phyloP scores from a whole-genome alignment of 2,113 vertebrate genomes.

The Leiothrix lutea region DNA sequence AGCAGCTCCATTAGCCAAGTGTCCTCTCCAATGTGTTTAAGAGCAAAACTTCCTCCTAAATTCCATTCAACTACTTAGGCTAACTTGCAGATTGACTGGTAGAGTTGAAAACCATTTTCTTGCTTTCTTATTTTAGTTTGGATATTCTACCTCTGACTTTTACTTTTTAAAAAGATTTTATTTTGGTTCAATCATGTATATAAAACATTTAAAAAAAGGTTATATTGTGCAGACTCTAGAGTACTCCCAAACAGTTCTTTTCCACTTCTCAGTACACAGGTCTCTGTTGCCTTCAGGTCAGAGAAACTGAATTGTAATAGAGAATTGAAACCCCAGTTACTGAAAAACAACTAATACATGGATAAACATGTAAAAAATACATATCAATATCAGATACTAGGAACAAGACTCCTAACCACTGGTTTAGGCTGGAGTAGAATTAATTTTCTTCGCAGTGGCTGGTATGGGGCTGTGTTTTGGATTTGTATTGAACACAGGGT shows the following conservation, averaged over 20 bases:
- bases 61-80: background rate
- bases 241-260: background rate
- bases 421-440: background rate
- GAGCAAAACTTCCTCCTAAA: background rate
- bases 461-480: background rate
- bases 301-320: background rate
- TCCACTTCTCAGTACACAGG: background rate
- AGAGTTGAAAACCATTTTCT: background rate
- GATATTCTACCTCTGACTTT: background rate
- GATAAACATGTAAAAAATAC: background rate
- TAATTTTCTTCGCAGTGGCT: background rate
- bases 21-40: background rate
- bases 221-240: background rate
- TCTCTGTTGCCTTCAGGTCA: background rate
- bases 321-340: background rate
- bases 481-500: background rate
- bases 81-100: background rate
- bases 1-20: accelerated
- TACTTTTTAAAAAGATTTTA: background rate
- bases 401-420: background rate
- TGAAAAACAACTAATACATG: background rate
- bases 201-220: background rate
- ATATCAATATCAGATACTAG: background rate
- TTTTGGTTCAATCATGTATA: background rate
- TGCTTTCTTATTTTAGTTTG: background rate